Conservation (phyloP, 2,113 vertebrate species). For the Geococcyx californianus region DNA sequence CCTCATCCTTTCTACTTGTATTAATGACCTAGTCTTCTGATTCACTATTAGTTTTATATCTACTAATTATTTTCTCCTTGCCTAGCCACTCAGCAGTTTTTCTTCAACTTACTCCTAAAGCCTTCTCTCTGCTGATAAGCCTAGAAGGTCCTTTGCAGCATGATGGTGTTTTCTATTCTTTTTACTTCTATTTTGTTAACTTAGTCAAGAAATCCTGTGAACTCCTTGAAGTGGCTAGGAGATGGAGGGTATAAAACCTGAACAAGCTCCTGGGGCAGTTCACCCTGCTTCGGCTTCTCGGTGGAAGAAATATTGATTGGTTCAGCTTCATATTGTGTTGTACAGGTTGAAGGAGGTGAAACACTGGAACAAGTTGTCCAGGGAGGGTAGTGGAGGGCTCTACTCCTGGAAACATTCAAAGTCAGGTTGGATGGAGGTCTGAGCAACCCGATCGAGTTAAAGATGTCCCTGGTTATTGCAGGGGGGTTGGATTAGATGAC, state of each 20-base stretch:
- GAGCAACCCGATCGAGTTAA: too few species aligned
- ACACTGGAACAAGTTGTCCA: too few species aligned
- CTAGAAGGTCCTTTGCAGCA: neutral
- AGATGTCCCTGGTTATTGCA: too few species aligned
- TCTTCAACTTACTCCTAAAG: neutral
- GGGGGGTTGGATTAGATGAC: too few species aligned
- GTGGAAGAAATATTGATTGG: neutral
- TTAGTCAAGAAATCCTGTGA: neutral
- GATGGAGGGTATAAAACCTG: neutral
- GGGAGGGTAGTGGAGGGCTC: too few species aligned
- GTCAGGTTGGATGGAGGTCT: too few species aligned
- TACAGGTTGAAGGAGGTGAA: too few species aligned
- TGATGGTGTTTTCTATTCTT: neutral
- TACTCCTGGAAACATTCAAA: too few species aligned
- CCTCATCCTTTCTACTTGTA: neutral
- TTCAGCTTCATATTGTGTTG: neutral
- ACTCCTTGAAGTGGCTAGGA: neutral
- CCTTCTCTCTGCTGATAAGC: neutral
- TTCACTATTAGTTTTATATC: neutral
- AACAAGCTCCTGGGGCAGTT: neutral
- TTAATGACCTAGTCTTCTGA: neutral
- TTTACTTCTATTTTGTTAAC: neutral
- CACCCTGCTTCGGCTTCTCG: neutral
- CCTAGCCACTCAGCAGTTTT: neutral
- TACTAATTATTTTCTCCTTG: neutral